Base-by-base conservation (phyloP, 2,888 invertebrate genomes). In the Tiphia femorata region DNA sequence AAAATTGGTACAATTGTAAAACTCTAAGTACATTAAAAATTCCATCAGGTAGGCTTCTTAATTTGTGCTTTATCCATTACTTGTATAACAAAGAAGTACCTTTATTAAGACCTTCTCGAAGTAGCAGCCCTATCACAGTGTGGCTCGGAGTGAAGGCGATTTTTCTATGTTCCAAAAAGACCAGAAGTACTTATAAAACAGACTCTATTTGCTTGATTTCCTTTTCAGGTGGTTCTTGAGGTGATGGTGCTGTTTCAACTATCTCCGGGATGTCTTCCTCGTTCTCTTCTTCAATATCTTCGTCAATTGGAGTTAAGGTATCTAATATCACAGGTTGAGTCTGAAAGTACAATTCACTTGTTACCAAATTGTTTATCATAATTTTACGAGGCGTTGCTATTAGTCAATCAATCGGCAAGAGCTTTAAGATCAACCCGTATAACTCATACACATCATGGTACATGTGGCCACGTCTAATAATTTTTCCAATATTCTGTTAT, bases 301-400 rank as follows among this genome's bases (percentile, higher is more conserved):
- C 93, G 80, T 94, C 93, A 63, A 94, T 94, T 12, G 94, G 94
- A 3, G 92, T 91, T 41, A 94, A 86, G 6, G 90, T 90, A 81
- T 94, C 94, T 60, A 87, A 82, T 46, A 89, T 88, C 48, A 89
- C 88, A 35, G 88, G 88, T 62, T 88, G 84, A 64, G 89, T 88
- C 75, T 91, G 88, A 6, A 68, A 68, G 10, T 12, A 14, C 17
- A 21, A n/a, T n/a, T n/a, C n/a, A n/a, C n/a, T 6, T 16, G 17
- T 38, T 27, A 21, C 2, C 20, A 14, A 40, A 37, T 20, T 46
- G n/a, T n/a, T n/a, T n/a, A n/a, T n/a, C n/a, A n/a, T n/a, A n/a
- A 3, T 23, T 38, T 29, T 1, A 3, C 3, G 4, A 52, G 30
- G 20, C n/a, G n/a, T n/a, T n/a, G n/a, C n/a, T n/a, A n/a, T n/a